Percentiles rank a stretch among this genome's conserved stretches.
phyloP scores from a whole-genome alignment of 2,113 vertebrate species.

The Delphinapterus leucas region DNA sequence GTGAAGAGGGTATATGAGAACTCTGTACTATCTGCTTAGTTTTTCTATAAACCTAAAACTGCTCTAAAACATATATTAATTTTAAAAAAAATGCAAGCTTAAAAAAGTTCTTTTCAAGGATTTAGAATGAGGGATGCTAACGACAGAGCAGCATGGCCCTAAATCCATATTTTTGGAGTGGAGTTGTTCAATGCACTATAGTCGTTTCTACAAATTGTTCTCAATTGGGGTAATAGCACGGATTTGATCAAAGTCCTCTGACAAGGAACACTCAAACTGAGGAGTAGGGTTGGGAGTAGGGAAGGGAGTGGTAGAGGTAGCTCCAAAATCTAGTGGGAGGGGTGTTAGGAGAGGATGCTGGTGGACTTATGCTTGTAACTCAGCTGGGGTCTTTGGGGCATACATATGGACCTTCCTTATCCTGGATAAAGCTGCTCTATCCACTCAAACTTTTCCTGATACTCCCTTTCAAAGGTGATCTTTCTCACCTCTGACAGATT shows the following conservation, averaged over 20 bases:
- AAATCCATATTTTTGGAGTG: neutral
- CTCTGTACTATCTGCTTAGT: neutral
- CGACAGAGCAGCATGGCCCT: neutral
- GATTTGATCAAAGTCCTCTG: neutral
- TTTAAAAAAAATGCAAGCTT: neutral
- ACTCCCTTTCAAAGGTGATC: neutral
- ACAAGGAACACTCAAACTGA: neutral
- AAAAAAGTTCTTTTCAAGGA: neutral
- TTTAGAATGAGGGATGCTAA: neutral
- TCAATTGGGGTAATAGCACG: neutral
- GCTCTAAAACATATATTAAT: neutral
- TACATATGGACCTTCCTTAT: neutral
- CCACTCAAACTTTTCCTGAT: neutral
- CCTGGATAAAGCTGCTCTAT: neutral
- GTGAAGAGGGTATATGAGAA: neutral
- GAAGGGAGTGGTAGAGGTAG: neutral
- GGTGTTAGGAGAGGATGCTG: neutral
- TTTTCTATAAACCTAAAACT: neutral
- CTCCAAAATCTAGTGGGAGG: neutral
- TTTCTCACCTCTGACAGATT: neutral
- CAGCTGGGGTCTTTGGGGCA: neutral
- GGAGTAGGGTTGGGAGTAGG: neutral
- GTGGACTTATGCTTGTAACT: neutral
- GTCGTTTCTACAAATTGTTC: neutral
- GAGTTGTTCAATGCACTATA: neutral